Evolutionary conservation across 2,113 vertebrate genomes (phyloP).

Genomic region (Chaetorhynchus papuensis): DNA sequence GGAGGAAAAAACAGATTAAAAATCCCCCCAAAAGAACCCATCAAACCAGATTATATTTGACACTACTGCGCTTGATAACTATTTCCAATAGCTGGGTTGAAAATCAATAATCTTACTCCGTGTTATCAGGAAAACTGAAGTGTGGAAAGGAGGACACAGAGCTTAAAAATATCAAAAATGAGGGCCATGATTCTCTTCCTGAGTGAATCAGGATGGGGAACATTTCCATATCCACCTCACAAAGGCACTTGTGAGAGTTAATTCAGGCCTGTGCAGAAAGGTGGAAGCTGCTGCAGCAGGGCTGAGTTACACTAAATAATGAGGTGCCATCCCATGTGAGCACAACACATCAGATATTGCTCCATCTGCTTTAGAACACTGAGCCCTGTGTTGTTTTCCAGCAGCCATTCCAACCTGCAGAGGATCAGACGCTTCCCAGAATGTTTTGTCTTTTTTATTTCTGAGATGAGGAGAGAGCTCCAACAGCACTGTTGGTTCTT

Average conservation of each 20-base stretch:
- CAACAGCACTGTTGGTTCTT: not conserved
- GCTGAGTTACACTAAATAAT: not conserved
- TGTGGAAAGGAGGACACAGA: not conserved
- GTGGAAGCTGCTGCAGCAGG: not conserved
- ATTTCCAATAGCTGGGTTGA: not conserved
- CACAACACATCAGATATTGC: not conserved
- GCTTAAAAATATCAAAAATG: not conserved
- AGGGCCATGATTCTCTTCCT: not conserved
- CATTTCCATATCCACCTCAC: not conserved
- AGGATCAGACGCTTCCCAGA: not conserved
- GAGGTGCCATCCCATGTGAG: not conserved
- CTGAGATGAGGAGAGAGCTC: not conserved
- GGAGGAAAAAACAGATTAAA: not conserved
- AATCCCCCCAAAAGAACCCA: fast-evolving
- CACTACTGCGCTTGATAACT: not conserved
- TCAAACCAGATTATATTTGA: not conserved
- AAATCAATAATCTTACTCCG: not conserved
- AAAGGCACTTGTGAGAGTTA: not conserved
- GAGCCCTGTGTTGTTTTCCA: not conserved
- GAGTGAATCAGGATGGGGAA: not conserved
- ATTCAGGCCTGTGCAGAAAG: not conserved
- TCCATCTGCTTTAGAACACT: not conserved
- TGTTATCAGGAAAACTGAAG: not conserved
- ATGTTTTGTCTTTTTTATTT: not conserved
- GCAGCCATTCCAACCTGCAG: not conserved